Conservation (phyloP, 1,140 invertebrate genomes). For the Lasaia peninsularis region DNA sequence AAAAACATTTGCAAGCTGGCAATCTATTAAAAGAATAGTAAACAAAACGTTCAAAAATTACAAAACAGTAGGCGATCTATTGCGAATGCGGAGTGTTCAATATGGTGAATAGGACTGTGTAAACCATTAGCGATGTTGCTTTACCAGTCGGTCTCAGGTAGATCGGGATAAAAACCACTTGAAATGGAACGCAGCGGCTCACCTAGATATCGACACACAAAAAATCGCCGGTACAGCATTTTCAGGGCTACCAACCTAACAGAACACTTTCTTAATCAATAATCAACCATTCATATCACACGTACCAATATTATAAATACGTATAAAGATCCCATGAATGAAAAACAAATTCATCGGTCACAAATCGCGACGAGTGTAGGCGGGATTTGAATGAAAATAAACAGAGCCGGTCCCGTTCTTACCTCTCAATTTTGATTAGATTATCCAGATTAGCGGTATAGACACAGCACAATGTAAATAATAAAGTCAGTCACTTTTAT, state of each 20-base stretch:
- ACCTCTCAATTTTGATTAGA: conserved; percentile 71
- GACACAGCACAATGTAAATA: conserved; percentile 50
- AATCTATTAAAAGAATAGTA: conserved; percentile 9
- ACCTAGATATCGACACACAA: conserved; percentile 64
- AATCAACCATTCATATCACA: conserved; percentile 58
- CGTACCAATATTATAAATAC: conserved; percentile 65
- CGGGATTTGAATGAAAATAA: conserved; percentile 69
- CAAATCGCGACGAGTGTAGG: conserved; percentile 72
- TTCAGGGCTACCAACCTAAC: conserved; percentile 13
- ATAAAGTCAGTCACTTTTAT: conserved; percentile 50
- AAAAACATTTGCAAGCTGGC: conserved; percentile 9
- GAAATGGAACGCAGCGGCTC: conserved; percentile 62
- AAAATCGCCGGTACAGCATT: background rate
- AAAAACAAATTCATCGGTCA: conserved; percentile 71
- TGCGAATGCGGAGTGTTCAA: conserved; percentile 18
- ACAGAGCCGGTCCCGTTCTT: conserved; percentile 46
- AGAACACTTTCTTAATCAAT: background rate
- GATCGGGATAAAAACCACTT: conserved; percentile 72
- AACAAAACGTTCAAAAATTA: conserved; percentile 9
- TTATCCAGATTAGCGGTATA: conserved; percentile 69
- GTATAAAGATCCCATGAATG: conserved; percentile 60
- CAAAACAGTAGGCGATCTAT: conserved; percentile 9
- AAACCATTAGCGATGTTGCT: conserved; percentile 47
- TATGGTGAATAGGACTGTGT: background rate
- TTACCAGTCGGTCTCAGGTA: conserved; percentile 58